These are phyloP conservation scores for Heliconius cydno DNA, from an alignment of 2,888 invertebrate genomes.

Conservation along the genomic window DNA sequence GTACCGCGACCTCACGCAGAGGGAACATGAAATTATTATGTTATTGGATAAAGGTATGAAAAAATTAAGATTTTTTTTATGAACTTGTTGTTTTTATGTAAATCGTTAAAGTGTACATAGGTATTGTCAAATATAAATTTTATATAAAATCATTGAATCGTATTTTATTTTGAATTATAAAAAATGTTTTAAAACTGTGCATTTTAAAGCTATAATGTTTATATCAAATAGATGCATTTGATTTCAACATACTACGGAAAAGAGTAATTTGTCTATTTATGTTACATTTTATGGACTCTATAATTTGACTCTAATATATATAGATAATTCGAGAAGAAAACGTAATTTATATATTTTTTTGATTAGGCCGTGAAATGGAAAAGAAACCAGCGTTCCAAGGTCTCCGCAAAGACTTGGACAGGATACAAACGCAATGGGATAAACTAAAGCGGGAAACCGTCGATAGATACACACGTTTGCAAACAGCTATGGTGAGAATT, in stretches of 20 bases:
- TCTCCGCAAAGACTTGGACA: slow-evolving; percentile 88
- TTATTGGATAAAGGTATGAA: slow-evolving; percentile 91
- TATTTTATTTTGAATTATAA: too few relatives aligned
- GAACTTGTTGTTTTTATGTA: background rate
- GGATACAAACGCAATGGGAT: slow-evolving; percentile 96
- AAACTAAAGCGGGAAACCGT: slow-evolving; percentile 94
- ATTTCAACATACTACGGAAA: background rate
- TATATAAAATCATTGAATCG: too few relatives aligned
- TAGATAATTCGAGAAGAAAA: background rate
- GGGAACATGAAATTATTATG: slow-evolving; percentile 97
- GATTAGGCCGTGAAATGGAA: slow-evolving; percentile 79
- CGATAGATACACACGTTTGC: slow-evolving; percentile 92
- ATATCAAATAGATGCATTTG: too few relatives aligned
- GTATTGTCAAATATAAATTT: background rate
- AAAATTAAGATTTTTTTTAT: background rate
- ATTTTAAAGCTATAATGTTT: too few relatives aligned
- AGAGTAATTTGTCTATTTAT: background rate
- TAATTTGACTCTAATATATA: background rate
- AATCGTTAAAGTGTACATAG: background rate
- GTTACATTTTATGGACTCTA: background rate
- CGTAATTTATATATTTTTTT: background rate
- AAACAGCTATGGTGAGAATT: slow-evolving; percentile 88
- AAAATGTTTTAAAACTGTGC: too few relatives aligned
- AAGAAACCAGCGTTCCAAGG: slow-evolving; percentile 77
- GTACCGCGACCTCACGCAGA: slow-evolving; percentile 93